Evolutionary conservation across 2,113 vertebrate genomes (phyloP).

Genomic region (Accipiter virgatus): DNA sequence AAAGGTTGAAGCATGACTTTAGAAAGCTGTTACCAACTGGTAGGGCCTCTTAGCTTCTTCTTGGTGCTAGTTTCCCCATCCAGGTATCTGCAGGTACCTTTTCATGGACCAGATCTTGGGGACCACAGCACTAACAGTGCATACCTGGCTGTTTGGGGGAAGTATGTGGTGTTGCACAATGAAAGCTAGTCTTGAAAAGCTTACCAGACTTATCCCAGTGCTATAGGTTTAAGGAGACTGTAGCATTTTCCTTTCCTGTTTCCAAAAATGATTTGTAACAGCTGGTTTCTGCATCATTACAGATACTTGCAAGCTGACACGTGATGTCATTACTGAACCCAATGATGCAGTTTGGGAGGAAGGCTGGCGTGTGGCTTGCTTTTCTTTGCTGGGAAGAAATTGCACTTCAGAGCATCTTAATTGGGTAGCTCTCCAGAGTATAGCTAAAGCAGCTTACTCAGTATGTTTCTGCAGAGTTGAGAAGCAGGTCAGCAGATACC

Average conservation of each 20-base stretch:
- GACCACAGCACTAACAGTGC: background rate
- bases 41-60: background rate
- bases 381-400: constrained; percentile 10
- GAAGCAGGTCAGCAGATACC: constrained; percentile 68
- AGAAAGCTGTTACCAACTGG: background rate
- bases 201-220: background rate
- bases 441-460: constrained; percentile 52
- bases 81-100: background rate
- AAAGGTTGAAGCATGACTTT: background rate
- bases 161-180: accelerated
- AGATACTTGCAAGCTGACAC: constrained; percentile 41
- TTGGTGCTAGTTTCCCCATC: background rate
- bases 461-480: constrained; percentile 62
- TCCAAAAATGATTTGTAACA: background rate
- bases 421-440: constrained; percentile 30
- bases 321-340: background rate
- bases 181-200: background rate
- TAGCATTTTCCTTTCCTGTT: background rate
- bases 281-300: background rate
- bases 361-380: background rate
- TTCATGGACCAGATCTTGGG: background rate
- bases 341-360: background rate
- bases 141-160: background rate
- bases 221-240: background rate
- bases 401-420: constrained; percentile 8